phyloP scores from a whole-genome alignment of 2,888 invertebrate genomes.

The Sesia apiformis region DNA sequence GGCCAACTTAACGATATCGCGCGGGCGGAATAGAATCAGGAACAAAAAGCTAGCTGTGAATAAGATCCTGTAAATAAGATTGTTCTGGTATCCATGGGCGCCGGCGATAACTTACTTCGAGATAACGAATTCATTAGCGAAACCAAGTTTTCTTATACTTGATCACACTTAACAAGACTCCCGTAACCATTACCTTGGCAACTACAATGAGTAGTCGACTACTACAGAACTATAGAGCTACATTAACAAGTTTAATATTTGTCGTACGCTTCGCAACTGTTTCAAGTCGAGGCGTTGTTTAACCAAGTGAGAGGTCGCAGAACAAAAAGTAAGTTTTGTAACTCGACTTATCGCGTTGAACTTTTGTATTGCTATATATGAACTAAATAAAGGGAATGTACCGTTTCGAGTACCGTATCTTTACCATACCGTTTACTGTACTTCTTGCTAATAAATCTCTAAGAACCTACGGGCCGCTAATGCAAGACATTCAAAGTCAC shows the following conservation, averaged over 20 bases:
- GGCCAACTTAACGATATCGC: too few species aligned
- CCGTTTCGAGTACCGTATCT: not conserved
- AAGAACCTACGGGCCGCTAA: not conserved
- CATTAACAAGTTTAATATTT: not conserved
- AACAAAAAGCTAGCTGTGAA: too few species aligned
- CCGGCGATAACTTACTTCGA: too few species aligned
- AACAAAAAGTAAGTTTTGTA: not conserved
- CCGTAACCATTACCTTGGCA: not conserved
- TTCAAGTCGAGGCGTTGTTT: not conserved
- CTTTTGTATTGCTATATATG: too few species aligned
- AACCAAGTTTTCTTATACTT: too few species aligned
- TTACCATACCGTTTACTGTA: not conserved
- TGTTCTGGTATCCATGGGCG: too few species aligned
- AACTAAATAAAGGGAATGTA: too few species aligned
- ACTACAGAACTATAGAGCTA: not conserved
- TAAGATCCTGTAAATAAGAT: too few species aligned
- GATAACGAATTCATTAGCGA: too few species aligned
- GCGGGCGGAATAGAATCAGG: too few species aligned
- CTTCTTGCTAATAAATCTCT: not conserved
- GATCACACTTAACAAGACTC: not conserved
- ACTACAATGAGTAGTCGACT: not conserved
- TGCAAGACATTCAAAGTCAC: not conserved
- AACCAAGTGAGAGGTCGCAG: not conserved
- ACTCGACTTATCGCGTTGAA: not conserved
- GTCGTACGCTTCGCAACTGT: not conserved